These are phyloP conservation scores for Tachuris rubrigastra DNA, from an alignment of 2,113 vertebrate genomes.

Conservation along the genomic window DNA sequence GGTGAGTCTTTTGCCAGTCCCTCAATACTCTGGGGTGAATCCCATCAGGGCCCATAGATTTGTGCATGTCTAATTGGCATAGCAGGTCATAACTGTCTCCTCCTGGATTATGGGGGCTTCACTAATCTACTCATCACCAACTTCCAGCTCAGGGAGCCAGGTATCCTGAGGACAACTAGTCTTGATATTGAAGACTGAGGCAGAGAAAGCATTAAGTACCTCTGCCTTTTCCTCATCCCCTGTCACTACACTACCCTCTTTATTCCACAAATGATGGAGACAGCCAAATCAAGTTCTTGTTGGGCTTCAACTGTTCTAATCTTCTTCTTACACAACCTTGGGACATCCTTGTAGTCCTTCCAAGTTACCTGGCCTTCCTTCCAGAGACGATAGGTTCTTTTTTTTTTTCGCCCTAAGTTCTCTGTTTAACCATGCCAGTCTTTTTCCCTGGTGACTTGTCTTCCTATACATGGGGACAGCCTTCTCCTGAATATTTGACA, in stretches of 20 bases:
- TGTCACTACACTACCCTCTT: too few species aligned
- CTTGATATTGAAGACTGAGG: background rate
- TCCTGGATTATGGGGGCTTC: background rate
- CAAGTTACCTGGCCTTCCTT: background rate
- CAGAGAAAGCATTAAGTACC: background rate
- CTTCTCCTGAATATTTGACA: background rate
- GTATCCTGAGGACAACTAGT: background rate
- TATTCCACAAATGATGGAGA: background rate
- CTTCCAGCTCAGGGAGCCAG: background rate
- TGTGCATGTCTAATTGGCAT: background rate
- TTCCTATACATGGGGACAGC: background rate
- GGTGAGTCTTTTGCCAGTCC: background rate
- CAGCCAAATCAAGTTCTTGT: background rate
- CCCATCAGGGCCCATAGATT: background rate
- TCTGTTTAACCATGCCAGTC: background rate
- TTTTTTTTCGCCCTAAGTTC: background rate
- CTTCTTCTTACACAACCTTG: background rate
- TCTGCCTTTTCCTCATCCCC: background rate
- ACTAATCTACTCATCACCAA: background rate
- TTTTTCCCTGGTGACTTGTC: background rate
- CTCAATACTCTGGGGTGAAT: background rate
- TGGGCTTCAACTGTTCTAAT: background rate
- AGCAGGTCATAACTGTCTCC: background rate
- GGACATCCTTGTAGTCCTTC: background rate
- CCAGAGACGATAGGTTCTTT: background rate